These are phyloP conservation scores for Myanophis thanlyinensis DNA, from an alignment of 2,113 vertebrate genomes.

Conservation along the genomic window DNA sequence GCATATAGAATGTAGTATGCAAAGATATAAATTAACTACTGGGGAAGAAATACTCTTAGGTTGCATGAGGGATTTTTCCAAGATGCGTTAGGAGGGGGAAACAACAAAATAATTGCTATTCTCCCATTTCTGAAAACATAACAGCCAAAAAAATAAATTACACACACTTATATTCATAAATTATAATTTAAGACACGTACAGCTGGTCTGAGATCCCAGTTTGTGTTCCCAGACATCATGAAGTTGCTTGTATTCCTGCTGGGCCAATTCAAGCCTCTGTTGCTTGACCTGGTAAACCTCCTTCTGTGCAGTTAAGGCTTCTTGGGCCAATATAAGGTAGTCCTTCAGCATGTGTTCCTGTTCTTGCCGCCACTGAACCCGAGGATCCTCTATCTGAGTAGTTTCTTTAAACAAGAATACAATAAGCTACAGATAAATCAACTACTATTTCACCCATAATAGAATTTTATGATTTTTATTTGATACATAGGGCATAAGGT, in stretches of 20 bases:
- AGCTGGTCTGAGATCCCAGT: constrained; percentile 90
- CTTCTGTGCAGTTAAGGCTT: constrained; percentile 91
- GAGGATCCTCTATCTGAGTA: constrained; percentile 97
- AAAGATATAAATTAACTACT: neutral
- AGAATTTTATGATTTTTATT: neutral
- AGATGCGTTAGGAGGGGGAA: neutral
- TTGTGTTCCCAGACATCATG: constrained; percentile 92
- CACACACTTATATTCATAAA: neutral
- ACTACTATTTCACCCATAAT: neutral
- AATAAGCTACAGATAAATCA: neutral
- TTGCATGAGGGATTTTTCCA: neutral
- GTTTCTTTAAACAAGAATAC: constrained; percentile 69
- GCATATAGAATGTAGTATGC: neutral
- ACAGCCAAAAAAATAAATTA: neutral
- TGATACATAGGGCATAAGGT: neutral
- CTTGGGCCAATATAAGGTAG: constrained; percentile 90
- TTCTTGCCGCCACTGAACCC: constrained; percentile 92
- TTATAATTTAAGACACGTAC: constrained; percentile 75
- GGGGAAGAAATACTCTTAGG: neutral
- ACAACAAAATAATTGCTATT: neutral
- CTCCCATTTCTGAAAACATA: neutral
- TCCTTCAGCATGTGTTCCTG: constrained; percentile 97
- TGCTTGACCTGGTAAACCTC: constrained; percentile 98
- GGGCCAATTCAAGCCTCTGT: constrained; percentile 90
- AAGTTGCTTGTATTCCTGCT: constrained; percentile 92